Percentiles rank a stretch among this genome's conserved stretches.
phyloP scores from a whole-genome alignment of 37 sponge, comb jelly and placozoan species.

The Mnemiopsis leidyi region DNA sequence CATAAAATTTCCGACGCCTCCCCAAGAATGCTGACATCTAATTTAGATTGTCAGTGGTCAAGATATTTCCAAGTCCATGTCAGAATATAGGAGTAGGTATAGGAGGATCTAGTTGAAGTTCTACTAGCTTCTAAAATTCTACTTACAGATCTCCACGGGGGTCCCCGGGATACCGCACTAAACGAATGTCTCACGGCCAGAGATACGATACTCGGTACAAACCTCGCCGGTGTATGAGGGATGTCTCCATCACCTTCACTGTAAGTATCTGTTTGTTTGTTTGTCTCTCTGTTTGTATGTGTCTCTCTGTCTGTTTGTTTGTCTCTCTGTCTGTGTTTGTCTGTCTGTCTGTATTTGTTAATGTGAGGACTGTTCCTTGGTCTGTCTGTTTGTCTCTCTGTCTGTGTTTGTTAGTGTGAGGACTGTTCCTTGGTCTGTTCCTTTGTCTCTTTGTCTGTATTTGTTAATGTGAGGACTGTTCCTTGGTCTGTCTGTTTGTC shows the following conservation, averaged over 20 bases:
- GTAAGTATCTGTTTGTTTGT: not conserved
- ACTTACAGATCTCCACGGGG: not conserved
- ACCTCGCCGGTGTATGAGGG: slow-evolving; percentile 11
- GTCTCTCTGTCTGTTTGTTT: slow-evolving; percentile 3
- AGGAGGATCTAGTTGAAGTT: no score
- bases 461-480: no score
- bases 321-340: slow-evolving; percentile 4
- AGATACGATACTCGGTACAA: slow-evolving; percentile 39
- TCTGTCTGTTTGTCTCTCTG: slow-evolving; percentile 43
- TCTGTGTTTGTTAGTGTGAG: slow-evolving; percentile 5
- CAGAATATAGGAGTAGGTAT: no score
- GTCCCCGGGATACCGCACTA: not conserved
- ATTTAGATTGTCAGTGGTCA: no score
- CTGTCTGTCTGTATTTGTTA: not conserved
- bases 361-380: not conserved
- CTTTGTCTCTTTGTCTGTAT: not conserved
- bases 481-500: slow-evolving; percentile 15
- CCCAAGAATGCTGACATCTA: no score
- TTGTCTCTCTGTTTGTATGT: not conserved
- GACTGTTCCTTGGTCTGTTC: not conserved
- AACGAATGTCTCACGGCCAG: not conserved
- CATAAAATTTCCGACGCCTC: no score
- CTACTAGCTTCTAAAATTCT: no score
- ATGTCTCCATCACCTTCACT: slow-evolving; percentile 44
- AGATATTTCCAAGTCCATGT: no score